phyloP scores from a whole-genome alignment of 2,888 invertebrate species.

The Criorhina ranunculi region DNA sequence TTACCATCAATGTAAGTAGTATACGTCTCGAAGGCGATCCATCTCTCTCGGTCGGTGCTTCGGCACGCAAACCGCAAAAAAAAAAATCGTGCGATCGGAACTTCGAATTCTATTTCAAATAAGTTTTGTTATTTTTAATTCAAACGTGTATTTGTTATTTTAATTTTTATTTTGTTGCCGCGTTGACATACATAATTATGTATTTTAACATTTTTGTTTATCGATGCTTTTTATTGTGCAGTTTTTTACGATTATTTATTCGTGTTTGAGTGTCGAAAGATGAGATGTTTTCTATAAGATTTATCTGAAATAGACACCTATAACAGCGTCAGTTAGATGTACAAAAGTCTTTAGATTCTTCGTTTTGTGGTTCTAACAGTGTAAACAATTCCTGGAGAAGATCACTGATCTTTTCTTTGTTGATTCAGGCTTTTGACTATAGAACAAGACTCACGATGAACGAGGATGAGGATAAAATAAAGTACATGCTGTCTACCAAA shows the following conservation, averaged over 20 bases:
- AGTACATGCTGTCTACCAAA: too few relatives aligned
- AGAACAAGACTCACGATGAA: too few relatives aligned
- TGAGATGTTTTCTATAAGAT: neutral
- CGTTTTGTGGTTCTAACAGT: too few relatives aligned
- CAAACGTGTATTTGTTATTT: constrained; percentile 3
- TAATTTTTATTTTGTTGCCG: constrained; percentile 10
- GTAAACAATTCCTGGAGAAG: too few relatives aligned
- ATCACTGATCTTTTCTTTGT: too few relatives aligned
- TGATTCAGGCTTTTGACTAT: too few relatives aligned
- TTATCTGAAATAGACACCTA: too few relatives aligned
- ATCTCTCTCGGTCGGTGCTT: constrained; percentile 19
- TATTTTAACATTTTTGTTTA: constrained; percentile 22
- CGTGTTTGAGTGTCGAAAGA: constrained; percentile 2
- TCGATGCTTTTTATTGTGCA: constrained; percentile 11
- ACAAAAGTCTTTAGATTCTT: too few relatives aligned
- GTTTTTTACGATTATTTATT: neutral
- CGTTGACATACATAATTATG: constrained; percentile 39
- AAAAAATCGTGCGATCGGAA: constrained; percentile 11
- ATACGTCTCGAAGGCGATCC: constrained; percentile 4
- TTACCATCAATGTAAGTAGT: constrained; percentile 50
- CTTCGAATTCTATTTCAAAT: constrained; percentile 40
- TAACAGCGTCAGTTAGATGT: too few relatives aligned
- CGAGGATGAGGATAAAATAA: too few relatives aligned
- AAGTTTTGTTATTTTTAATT: constrained; percentile 5
- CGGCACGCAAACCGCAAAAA: constrained; percentile 14